Evolutionary conservation across 2,797 vertebrate species (phyloP).

Genomic region (Morus bassanus): DNA sequence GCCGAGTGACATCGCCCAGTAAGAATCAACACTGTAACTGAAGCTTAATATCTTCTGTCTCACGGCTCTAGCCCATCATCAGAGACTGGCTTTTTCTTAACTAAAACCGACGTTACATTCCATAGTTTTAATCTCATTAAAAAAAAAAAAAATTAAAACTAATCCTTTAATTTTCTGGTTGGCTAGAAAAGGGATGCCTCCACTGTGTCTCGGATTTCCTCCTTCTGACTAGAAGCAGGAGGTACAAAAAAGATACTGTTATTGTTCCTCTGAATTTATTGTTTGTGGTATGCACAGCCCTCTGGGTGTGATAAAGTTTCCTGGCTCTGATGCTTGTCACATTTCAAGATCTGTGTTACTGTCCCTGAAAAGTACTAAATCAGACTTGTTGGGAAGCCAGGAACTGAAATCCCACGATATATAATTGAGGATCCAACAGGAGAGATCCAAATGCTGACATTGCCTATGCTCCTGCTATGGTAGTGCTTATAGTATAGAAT

Average conservation of each 20-base stretch:
- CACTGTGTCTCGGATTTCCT: background rate
- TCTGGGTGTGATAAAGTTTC: background rate
- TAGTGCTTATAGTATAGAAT: background rate
- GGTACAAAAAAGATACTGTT: background rate
- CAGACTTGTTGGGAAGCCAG: background rate
- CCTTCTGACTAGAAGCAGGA: background rate
- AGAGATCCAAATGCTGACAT: background rate
- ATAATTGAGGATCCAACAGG: background rate
- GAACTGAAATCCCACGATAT: background rate
- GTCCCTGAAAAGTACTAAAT: constrained; percentile 4
- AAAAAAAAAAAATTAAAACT: background rate
- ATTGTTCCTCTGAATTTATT: constrained; percentile 27
- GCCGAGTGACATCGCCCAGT: background rate
- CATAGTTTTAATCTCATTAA: background rate
- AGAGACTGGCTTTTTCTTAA: background rate
- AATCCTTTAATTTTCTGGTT: background rate
- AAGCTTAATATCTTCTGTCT: background rate
- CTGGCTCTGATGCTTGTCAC: constrained; percentile 1
- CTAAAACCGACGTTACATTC: background rate
- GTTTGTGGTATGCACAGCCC: background rate
- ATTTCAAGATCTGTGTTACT: background rate
- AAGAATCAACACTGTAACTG: background rate
- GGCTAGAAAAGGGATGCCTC: background rate
- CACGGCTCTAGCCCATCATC: background rate
- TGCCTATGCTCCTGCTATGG: background rate